These are phyloP conservation scores for Papilio elwesi DNA, from an alignment of 2,888 invertebrate genomes.

Conservation along the genomic window DNA sequence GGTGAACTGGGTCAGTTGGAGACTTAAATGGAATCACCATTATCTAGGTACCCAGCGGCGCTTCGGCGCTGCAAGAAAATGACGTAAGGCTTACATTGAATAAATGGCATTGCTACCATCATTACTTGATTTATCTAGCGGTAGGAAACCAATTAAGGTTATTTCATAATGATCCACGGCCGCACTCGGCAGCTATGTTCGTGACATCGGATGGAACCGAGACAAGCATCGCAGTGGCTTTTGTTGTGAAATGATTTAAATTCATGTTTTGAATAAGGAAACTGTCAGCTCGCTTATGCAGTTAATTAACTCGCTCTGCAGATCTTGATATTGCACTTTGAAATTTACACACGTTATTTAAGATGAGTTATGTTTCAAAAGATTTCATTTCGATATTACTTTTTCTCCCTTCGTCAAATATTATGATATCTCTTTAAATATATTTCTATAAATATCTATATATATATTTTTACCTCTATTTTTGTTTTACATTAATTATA, in stretches of 20 bases:
- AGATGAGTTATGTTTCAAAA: constrained; percentile 19
- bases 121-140: constrained; percentile 60
- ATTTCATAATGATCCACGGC: constrained; percentile 58
- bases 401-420: background rate
- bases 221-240: constrained; percentile 37
- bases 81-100: constrained; percentile 65
- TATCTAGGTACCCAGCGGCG: constrained; percentile 51
- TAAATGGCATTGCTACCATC: constrained; percentile 61
- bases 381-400: constrained; percentile 19
- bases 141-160: constrained; percentile 63
- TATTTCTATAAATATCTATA: too few species aligned
- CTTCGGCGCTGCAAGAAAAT: constrained; percentile 58
- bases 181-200: constrained; percentile 46
- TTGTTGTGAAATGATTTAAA: constrained; percentile 39
- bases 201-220: constrained; percentile 48
- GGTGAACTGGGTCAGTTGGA: constrained; percentile 67
- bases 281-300: constrained; percentile 32
- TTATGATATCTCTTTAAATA: background rate
- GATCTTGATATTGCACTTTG: constrained; percentile 30
- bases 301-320: constrained; percentile 31
- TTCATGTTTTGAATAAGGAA: constrained; percentile 39
- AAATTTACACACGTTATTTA: constrained; percentile 18
- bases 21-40: constrained; percentile 74
- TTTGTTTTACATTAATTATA: too few species aligned
- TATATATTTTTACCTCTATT: too few species aligned